Conservation (phyloP, 2,888 invertebrate species). For the Microplitis manilae region DNA sequence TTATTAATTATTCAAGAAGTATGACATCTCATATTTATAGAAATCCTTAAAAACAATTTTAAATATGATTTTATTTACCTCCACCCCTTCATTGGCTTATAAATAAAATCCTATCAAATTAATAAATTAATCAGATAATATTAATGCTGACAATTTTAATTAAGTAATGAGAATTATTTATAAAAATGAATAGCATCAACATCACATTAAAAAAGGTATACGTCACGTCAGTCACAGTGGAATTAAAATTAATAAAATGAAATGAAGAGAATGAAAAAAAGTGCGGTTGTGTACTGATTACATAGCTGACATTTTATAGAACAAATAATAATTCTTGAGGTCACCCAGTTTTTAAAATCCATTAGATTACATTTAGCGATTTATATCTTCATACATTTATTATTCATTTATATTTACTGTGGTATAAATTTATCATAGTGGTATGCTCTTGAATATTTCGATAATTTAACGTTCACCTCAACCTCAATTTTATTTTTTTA, state of each 20-base stretch:
- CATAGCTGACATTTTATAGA: conserved; percentile 23
- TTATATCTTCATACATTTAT: no score
- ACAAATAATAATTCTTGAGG: conserved; percentile 24
- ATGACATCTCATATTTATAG: background rate
- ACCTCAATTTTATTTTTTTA: conserved; percentile 7
- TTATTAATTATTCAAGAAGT: background rate
- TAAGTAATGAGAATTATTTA: background rate
- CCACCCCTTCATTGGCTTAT: background rate
- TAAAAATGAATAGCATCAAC: background rate
- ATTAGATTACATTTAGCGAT: no score
- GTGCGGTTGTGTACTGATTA: background rate
- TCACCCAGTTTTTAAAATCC: conserved; percentile 3
- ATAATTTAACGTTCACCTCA: background rate
- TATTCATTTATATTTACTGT: no score
- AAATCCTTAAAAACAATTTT: background rate
- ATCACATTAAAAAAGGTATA: background rate
- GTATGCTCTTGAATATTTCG: no score
- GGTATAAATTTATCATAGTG: no score
- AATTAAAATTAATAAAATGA: background rate
- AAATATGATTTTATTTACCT: background rate
- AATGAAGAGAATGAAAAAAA: background rate
- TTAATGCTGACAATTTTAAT: background rate
- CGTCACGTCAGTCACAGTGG: background rate
- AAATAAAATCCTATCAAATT: background rate
- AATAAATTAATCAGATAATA: background rate